Conservation (phyloP, 2,888 invertebrate genomes). For the Drosophila pegasa region DNA sequence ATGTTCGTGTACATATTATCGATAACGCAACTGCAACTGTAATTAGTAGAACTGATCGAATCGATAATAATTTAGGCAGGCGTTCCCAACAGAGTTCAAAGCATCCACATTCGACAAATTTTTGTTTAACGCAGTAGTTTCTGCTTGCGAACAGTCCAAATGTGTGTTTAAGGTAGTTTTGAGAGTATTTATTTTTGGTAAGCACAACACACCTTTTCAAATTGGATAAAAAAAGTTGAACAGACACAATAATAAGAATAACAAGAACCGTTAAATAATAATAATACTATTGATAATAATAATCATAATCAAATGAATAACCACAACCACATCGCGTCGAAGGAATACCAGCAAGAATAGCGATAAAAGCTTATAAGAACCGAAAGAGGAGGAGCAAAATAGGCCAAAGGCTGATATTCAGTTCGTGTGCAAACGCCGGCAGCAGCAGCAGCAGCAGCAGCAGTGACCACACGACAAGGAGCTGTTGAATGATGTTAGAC, state of each 20-base stretch:
- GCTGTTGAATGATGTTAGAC: conserved; percentile 82
- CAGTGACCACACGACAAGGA: conserved; percentile 29
- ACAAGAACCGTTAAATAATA: conserved; percentile 6
- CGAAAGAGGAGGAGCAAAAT: not conserved
- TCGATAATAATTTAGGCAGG: conserved; percentile 50
- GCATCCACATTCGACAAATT: conserved; percentile 28
- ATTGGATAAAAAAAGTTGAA: conserved; percentile 26
- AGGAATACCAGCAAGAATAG: not conserved
- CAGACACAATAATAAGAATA: conserved; percentile 18
- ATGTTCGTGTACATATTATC: conserved; percentile 10
- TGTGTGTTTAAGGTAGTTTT: conserved; percentile 50
- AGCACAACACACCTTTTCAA: conserved; percentile 44
- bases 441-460: conserved; percentile 15
- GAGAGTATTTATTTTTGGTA: conserved; percentile 57
- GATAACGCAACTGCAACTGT: conserved; percentile 38
- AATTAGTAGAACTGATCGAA: conserved; percentile 33
- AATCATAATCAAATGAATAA: not conserved
- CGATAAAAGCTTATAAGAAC: conserved; percentile 1
- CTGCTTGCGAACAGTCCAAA: conserved; percentile 52
- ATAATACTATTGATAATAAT: conserved; percentile 1
- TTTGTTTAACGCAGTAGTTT: conserved; percentile 48
- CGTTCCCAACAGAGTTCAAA: conserved; percentile 56
- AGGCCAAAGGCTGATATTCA: not conserved
- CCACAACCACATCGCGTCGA: conserved; percentile 2
- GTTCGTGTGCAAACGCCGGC: conserved; percentile 10